A percentile compares a stretch with the other conserved stretches of the same genome.
Evolutionary conservation across 2,797 vertebrate genomes (phyloP).

Genomic region (Pagetopsis macropterus): DNA sequence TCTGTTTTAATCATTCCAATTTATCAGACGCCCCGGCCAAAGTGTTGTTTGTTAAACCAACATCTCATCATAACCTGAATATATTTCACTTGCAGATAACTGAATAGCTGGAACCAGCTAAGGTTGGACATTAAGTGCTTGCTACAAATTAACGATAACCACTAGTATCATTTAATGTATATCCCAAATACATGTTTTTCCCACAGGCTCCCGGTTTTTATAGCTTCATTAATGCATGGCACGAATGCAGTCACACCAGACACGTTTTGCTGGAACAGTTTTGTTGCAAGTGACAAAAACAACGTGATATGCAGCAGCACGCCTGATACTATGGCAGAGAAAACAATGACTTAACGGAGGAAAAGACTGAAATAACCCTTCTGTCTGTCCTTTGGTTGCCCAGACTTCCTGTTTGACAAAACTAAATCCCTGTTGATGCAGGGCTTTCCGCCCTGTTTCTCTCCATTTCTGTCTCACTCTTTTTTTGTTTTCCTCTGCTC

Average conservation of each 20-base stretch:
- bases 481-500: slow-evolving; percentile 32
- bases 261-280: slow-evolving; percentile 52
- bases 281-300: slow-evolving; percentile 50
- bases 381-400: slow-evolving; percentile 76
- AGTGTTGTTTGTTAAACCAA: slow-evolving; percentile 5
- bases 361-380: slow-evolving; percentile 79
- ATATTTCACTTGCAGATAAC: not conserved
- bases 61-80: not conserved
- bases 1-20: not conserved
- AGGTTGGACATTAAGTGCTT: slow-evolving; percentile 1
- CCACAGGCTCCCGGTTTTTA: slow-evolving; percentile 32
- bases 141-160: slow-evolving; percentile 11
- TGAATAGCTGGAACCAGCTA: not conserved
- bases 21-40: not conserved
- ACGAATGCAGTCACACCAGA: slow-evolving; percentile 48
- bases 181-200: slow-evolving; percentile 20
- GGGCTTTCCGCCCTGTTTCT: slow-evolving; percentile 76
- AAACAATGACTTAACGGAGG: slow-evolving; percentile 82
- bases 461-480: slow-evolving; percentile 50
- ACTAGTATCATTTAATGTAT: slow-evolving; percentile 13
- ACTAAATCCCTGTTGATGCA: slow-evolving; percentile 81
- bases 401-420: slow-evolving; percentile 84
- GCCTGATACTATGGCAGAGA: slow-evolving; percentile 61
- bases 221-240: slow-evolving; percentile 53
- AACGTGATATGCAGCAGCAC: slow-evolving; percentile 45